phyloP scores from a whole-genome alignment of 2,797 vertebrate species.

The Apogon hyalosoma region DNA sequence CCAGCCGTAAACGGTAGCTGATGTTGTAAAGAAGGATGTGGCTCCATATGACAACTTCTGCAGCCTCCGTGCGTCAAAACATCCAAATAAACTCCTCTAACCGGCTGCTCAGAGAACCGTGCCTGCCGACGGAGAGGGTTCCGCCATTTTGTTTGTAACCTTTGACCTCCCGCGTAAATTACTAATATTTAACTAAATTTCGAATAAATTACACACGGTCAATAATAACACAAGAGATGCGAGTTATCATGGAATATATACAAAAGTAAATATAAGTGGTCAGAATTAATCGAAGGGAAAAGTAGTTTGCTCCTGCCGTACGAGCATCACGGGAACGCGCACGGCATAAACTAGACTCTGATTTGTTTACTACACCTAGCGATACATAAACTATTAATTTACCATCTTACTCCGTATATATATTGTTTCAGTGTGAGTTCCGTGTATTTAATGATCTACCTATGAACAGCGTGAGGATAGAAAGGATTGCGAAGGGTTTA shows the following conservation, averaged over 20 bases:
- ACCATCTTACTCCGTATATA: too few relatives aligned
- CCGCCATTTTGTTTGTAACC: slow-evolving; percentile 83
- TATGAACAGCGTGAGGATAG: too few relatives aligned
- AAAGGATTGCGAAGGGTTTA: too few relatives aligned
- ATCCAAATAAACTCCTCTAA: background rate
- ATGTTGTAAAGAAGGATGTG: background rate
- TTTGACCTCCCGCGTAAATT: slow-evolving; percentile 74
- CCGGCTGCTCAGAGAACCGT: background rate
- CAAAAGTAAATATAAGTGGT: rapidly evolving
- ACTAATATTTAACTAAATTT: background rate
- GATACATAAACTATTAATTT: too few relatives aligned
- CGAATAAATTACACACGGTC: rapidly evolving
- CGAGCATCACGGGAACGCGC: slow-evolving; percentile 1
- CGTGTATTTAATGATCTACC: too few relatives aligned
- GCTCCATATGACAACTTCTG: background rate
- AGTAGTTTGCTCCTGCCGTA: too few relatives aligned
- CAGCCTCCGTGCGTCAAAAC: slow-evolving; percentile 2
- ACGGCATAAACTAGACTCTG: too few relatives aligned
- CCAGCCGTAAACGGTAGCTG: background rate
- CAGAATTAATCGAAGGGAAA: background rate
- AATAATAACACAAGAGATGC: rapidly evolving
- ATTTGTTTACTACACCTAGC: too few relatives aligned
- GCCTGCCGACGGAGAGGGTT: rapidly evolving
- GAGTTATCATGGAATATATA: rapidly evolving
- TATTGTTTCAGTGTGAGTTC: too few relatives aligned